phyloP scores from a whole-genome alignment of 2,797 vertebrate genomes.

The Mormyrops boulengeri region DNA sequence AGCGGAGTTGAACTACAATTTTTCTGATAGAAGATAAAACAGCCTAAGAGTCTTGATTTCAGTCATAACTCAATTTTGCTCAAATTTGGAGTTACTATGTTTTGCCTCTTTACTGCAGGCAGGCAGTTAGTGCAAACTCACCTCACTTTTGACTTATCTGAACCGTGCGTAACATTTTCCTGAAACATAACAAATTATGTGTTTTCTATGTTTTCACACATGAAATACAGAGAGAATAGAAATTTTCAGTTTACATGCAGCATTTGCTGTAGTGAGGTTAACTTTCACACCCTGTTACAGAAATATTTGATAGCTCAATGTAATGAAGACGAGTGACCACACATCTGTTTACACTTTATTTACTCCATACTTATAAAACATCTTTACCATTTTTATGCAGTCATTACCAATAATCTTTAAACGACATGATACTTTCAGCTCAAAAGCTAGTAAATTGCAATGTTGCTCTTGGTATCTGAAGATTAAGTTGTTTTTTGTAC shows the following conservation, averaged over 20 bases:
- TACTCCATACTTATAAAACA: neutral
- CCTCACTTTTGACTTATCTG: neutral
- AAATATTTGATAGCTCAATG: neutral
- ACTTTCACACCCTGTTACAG: neutral
- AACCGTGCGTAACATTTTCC: neutral
- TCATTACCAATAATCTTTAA: neutral
- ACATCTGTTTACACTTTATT: constrained; percentile 11
- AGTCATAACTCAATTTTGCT: neutral
- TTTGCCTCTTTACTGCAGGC: neutral
- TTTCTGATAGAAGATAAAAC: neutral
- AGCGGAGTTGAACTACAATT: neutral
- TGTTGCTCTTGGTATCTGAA: neutral
- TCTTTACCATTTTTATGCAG: neutral
- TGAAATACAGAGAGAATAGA: neutral
- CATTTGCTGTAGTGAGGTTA: neutral
- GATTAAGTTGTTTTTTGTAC: neutral
- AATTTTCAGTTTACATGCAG: neutral
- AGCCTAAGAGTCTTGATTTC: neutral
- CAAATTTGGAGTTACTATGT: neutral
- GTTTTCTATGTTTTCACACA: neutral
- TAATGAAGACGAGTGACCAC: neutral
- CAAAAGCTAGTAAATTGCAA: neutral
- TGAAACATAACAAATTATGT: neutral
- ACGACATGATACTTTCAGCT: neutral
- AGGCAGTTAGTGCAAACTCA: neutral